Conservation (phyloP, 1,140 invertebrate genomes). For the Ceratina australensis region DNA sequence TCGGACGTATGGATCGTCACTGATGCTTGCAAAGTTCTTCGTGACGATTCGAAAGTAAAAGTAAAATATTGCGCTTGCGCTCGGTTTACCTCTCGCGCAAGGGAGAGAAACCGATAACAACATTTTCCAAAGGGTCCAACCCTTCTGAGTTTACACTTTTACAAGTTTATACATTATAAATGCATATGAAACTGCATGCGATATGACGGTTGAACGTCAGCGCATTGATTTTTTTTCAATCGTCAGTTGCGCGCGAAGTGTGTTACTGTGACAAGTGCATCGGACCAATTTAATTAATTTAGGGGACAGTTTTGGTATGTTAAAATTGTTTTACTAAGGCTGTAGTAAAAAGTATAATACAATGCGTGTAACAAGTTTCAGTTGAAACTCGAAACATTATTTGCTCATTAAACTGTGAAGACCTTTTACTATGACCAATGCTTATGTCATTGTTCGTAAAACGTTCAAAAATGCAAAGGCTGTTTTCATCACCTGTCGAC, state of each 20-base stretch:
- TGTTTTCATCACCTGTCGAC: conserved; percentile 28
- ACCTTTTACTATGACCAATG: background rate
- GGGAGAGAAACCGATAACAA: background rate
- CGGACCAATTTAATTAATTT: background rate
- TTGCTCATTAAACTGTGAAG: background rate
- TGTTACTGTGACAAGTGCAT: background rate
- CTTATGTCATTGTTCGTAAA: conserved; percentile 13
- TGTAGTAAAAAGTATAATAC: too few species aligned
- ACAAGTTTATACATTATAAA: background rate
- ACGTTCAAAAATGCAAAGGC: conserved; percentile 37
- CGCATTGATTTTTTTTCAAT: conserved; percentile 14
- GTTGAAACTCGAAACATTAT: background rate
- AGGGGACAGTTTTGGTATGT: too few species aligned
- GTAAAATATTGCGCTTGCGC: conserved; percentile 8
- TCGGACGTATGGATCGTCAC: too few species aligned
- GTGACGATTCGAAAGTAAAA: background rate
- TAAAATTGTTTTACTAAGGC: too few species aligned
- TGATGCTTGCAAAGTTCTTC: too few species aligned
- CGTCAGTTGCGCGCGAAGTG: background rate
- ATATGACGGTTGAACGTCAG: background rate
- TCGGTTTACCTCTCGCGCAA: background rate
- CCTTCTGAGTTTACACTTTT: background rate
- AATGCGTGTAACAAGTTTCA: background rate
- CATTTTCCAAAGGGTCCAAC: background rate
- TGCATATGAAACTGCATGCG: background rate